Evolutionary conservation across 2,888 invertebrate genomes (phyloP), one percentile per base, ranked within the genome.

Genomic region (Achlya flavicornis): DNA sequence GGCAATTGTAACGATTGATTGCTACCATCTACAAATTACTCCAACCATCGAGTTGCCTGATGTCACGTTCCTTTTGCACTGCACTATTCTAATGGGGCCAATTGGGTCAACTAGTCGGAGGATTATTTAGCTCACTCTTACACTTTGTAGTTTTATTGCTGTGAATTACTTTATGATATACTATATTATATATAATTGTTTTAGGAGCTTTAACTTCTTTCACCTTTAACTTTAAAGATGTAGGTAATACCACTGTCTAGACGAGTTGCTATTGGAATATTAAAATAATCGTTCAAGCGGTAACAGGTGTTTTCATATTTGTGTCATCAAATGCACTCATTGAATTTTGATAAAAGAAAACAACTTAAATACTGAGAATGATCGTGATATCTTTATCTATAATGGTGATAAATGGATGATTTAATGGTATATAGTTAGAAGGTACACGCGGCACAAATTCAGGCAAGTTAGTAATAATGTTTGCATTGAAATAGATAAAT

Each of bases 1-100:
- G 74, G 74, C 75, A 84, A 88, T 86, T 78, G 78, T 70, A 68
- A 61, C 70, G 72, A 79, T 79, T 83, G 83, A 81, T 81, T 76
- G 76, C 77, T 76, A 75, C 77, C 70, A 78, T 79, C 76, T 73
- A 74, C 78, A 74, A 83, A 80, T 80, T 74, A 72, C 72, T 68
- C 69, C 67, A 66, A 73, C 66, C 64, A 41, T 41, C 35, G 38
- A 66, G 63, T 19, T 64, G 63, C 66, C 69, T 83, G 80, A 84
- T 77, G 84, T 84, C 84, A 83, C 70, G 66, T 73, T 67, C 73
- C 70, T 72, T 65, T 70, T 65, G 63, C 65, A 66, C 67, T 71
- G 68, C 67, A 71, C 66, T 66, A 64, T 64, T 70, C 66, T 75
- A 79, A 76, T 78, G 64, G 68, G 69, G 69, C 58, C 77, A 85